These are phyloP conservation scores for Ichneumon xanthorius DNA, from an alignment of 2,888 invertebrate genomes.

Conservation along the genomic window DNA sequence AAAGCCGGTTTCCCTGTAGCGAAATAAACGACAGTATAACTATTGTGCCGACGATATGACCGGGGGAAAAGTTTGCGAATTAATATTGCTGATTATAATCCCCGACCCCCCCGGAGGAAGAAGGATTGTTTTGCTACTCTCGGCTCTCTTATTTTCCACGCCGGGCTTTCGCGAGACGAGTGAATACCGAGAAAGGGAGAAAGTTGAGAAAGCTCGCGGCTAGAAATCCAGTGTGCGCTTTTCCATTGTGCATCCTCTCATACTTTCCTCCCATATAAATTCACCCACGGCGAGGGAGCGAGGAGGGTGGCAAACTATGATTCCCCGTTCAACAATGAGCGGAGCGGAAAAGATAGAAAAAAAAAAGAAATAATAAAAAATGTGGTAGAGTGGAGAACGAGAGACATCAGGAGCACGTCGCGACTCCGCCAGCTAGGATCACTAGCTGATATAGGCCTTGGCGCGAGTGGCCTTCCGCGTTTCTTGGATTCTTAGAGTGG, in stretches of 20 bases:
- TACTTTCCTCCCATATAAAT: conserved; percentile 43
- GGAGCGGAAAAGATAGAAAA: conserved; percentile 38
- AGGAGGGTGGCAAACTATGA: conserved; percentile 58
- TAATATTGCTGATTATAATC: conserved; percentile 35
- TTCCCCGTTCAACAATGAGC: conserved; percentile 58
- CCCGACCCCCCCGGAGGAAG: conserved; percentile 4
- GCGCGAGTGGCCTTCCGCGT: conserved; percentile 36
- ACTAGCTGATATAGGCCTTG: conserved; percentile 15
- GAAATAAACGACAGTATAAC: not conserved
- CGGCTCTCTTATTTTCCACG: conserved; percentile 31
- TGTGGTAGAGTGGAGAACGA: conserved; percentile 1
- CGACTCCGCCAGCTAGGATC: conserved; percentile 38
- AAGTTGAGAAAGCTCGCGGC: conserved; percentile 58
- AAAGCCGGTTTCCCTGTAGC: not conserved
- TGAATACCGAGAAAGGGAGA: conserved; percentile 38
- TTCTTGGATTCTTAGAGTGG: conserved; percentile 50
- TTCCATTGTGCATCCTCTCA: conserved; percentile 63
- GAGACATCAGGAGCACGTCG: conserved; percentile 47
- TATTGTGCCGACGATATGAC: not conserved
- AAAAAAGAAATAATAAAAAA: conserved; percentile 6
- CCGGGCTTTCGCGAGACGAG: conserved; percentile 37
- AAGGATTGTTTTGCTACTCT: conserved; percentile 59
- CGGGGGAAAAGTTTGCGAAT: conserved; percentile 39
- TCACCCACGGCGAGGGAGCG: conserved; percentile 21
- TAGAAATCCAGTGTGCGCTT: conserved; percentile 54